Evolutionary conservation across 2,888 invertebrate genomes (phyloP).

Genomic region (Rhabditoides inermis): DNA sequence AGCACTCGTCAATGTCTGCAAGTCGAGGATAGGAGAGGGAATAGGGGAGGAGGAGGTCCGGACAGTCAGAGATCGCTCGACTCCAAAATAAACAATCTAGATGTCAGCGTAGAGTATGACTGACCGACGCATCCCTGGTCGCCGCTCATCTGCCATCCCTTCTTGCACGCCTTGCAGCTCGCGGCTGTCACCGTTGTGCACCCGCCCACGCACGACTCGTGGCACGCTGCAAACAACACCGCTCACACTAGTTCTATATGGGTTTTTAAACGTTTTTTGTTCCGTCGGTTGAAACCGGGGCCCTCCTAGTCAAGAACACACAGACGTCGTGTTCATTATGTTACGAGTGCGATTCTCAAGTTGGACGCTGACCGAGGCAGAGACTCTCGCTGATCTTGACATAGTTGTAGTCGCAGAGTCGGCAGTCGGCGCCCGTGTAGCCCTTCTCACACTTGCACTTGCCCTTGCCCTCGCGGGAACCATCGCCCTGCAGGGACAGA

Average conservation of each 20-base stretch:
- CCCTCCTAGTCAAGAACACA: too few species aligned
- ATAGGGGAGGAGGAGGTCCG: too few species aligned
- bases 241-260: not conserved
- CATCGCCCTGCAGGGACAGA: conserved; percentile 64
- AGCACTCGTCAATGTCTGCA: conserved; percentile 43
- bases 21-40: too few species aligned
- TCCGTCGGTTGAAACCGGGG: too few species aligned
- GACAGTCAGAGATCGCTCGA: too few species aligned
- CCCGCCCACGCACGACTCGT: conserved; percentile 46
- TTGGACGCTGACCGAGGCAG: too few species aligned
- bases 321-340: too few species aligned
- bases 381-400: conserved; percentile 20
- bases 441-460: conserved; percentile 77
- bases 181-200: conserved; percentile 32
- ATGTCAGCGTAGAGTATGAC: not conserved
- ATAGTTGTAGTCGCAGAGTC: conserved; percentile 63
- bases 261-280: too few species aligned
- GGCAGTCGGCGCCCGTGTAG: conserved; percentile 71
- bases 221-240: conserved; percentile 34
- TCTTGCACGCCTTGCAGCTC: conserved; percentile 42
- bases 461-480: conserved; percentile 85
- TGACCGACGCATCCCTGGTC: conserved; percentile 40
- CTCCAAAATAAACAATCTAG: conserved; percentile 3
- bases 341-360: too few species aligned
- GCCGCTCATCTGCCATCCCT: conserved; percentile 36